Evolutionary conservation across 1,140 invertebrate species (phyloP), one percentile per base, ranked within the genome.

Genomic region (Eupeodes corollae): DNA sequence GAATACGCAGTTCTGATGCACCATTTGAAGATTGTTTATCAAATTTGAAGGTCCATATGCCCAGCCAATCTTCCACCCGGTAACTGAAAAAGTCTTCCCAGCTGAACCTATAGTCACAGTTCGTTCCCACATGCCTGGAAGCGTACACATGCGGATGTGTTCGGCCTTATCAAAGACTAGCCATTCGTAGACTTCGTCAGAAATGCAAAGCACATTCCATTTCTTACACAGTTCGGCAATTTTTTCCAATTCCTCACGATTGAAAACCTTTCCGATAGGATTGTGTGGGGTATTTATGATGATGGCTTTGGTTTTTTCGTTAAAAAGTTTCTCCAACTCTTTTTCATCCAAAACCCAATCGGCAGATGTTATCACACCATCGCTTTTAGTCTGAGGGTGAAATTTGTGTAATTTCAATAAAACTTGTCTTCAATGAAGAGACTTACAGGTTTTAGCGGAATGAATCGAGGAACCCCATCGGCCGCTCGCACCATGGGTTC

Each of bases 111-210:
- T 84, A 0, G 96, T 98, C 16, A 99, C 84, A 0, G 96, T 99
- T 45, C 95, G 77, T 49, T 98, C 91, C 84, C 90, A 99, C 96
- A 99, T 99, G 6, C 75, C 91, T 13, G 95, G 92, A 10, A 98
- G 65, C 1, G 89, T 85, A n/a, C 86, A 86, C 49, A 97, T 95
- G 61, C 91, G 77, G 48, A 94, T 79, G 71, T 98, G 95, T 63
- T 91, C 75, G 38, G 80, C 73, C 1, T 84, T 84, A 60, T 87
- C 78, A 63, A 89, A 98, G 15, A 92, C 84, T 56, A 99, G 79
- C 89, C 92, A 98, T 70, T 99, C 95, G 55, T 99, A 99, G 1
- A 99, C 96, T 71, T 99, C 96, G 72, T 99, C 95, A 8, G 90
- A 84, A 16, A 99, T 72, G 47, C 91, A 92, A 6, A 98, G 70